Evolutionary conservation across 2,797 vertebrate species (phyloP).

Genomic region (Poeciliopsis presidionis): DNA sequence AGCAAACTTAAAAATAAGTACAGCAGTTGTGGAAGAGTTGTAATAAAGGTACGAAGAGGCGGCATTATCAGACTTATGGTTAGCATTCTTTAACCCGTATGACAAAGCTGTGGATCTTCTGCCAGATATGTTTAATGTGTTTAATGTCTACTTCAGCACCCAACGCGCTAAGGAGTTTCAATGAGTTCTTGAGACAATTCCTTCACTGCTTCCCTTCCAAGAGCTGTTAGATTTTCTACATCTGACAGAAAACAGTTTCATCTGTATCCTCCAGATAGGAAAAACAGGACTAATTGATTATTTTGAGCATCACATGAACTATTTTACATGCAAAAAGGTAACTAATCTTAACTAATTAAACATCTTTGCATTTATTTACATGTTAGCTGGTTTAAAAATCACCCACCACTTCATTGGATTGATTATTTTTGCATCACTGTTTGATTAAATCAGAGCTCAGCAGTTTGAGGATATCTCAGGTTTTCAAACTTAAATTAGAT

Average conservation of each 20-base stretch:
- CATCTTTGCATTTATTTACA: background rate
- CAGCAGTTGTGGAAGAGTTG: background rate
- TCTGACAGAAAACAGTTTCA: background rate
- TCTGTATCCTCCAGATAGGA: background rate
- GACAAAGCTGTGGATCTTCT: background rate
- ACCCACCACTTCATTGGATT: background rate
- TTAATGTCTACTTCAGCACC: background rate
- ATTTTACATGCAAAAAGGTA: background rate
- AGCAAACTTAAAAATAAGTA: background rate
- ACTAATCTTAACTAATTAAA: background rate
- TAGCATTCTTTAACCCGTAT: background rate
- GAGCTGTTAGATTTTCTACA: background rate
- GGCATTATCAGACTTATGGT: background rate
- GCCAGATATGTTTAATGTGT: background rate
- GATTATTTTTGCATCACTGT: background rate
- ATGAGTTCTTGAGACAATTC: background rate
- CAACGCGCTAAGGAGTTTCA: background rate
- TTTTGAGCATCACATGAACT: background rate
- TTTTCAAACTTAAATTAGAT: background rate
- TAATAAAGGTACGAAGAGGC: background rate
- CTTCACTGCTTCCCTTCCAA: background rate
- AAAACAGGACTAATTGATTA: background rate
- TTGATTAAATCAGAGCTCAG: background rate
- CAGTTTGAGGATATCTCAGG: background rate
- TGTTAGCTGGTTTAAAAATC: background rate